Evolutionary conservation across 2,113 vertebrate genomes (phyloP), one percentile per base, ranked within the genome.

Genomic region (Thalassarche chlororhynchos): DNA sequence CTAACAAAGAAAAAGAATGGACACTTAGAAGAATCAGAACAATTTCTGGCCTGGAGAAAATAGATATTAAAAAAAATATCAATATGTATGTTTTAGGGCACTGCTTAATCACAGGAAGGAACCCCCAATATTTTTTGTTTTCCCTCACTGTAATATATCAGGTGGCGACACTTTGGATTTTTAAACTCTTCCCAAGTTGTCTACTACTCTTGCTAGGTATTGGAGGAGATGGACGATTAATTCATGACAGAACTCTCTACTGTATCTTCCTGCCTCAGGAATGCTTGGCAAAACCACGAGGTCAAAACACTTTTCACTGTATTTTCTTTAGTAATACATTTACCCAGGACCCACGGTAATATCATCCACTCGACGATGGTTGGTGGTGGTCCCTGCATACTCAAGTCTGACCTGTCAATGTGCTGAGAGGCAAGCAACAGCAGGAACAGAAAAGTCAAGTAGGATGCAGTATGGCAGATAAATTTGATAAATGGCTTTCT

Each of bases 401-500:
- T 93, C 38, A 97, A 87, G 58, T 99, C 94, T 64, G 98, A 98
- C 89, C 98, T 98, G 91, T 98, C 98, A 92, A 99, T 99, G 81
- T 99, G 99, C 97, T 99, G 99, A 54, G 99, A 99, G 80, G 99
- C 99, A 92, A 99, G 98, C 90, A 99, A 95, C 95, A 99, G 98
- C 94, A 99, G 98, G 97, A 99, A 99, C 95, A 99, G 98, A 98
- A 99, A 99, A 96, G 99, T 99, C 98, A 99, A 98, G 98, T 99
- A 99, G 64, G 99, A 99, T n/a, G 99, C 98, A 6, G 99, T 99
- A 97, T 99, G 99, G 98, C 99, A 99, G 98, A 99, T 99, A 98
- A 99, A 99, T 98, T 99, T 99, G 98, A 99, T 99, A 98, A 99
- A 99, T 91, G 99, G 99, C 96, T 99, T 99, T 94, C 99, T 99